These are phyloP conservation scores for Chrysopa pallens DNA, from an alignment of 1,140 invertebrate genomes.

Conservation along the genomic window DNA sequence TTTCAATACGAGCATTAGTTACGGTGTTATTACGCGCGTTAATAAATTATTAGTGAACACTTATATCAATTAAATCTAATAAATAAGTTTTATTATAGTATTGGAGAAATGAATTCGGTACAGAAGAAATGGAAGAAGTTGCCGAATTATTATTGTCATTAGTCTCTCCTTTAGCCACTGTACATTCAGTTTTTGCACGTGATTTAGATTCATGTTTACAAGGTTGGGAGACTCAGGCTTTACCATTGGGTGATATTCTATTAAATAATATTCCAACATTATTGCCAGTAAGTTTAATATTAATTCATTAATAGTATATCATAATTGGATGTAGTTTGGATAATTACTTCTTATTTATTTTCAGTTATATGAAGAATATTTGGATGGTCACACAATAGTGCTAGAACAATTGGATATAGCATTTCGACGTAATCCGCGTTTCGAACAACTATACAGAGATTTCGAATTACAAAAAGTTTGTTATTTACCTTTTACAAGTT, in stretches of 20 bases:
- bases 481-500: slow-evolving; percentile 69
- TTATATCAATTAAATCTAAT: slow-evolving; percentile 3
- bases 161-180: slow-evolving; percentile 36
- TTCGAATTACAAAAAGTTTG: slow-evolving; percentile 76
- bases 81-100: slow-evolving; percentile 25
- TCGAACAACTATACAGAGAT: slow-evolving; percentile 64
- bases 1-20: too few species aligned
- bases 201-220: slow-evolving; percentile 32
- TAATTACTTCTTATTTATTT: slow-evolving; percentile 14
- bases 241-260: slow-evolving; percentile 39
- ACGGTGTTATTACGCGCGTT: too few species aligned
- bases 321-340: too few species aligned
- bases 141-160: slow-evolving; percentile 29
- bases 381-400: slow-evolving; percentile 57
- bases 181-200: slow-evolving; percentile 32
- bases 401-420: slow-evolving; percentile 56
- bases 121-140: slow-evolving; percentile 31
- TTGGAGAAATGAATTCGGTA: slow-evolving; percentile 42
- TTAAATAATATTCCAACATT: slow-evolving; percentile 36
- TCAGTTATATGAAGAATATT: slow-evolving; percentile 62
- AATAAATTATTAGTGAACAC: background rate
- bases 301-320: too few species aligned
- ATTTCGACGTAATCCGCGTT: slow-evolving; percentile 48
- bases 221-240: slow-evolving; percentile 28
- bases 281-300: slow-evolving; percentile 29